Conservation (phyloP, 2,888 invertebrate species). For the Theodoxus fluviatilis region DNA sequence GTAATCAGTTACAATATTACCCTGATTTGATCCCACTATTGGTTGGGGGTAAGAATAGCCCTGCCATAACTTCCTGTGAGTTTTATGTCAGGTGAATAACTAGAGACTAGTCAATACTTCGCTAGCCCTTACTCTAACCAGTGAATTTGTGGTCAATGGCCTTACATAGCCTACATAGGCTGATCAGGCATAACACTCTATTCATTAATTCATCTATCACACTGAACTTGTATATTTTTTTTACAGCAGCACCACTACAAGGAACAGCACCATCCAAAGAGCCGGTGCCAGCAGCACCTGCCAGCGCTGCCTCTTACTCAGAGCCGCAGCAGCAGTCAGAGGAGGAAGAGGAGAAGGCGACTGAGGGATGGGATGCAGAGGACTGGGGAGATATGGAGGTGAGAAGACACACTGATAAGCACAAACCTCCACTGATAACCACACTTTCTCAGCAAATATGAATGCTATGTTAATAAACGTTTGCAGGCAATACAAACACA, state of each 20-base stretch:
- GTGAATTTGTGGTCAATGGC: no score
- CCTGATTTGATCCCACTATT: no score
- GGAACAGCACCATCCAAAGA: slow-evolving; percentile 10
- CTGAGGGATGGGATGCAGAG: slow-evolving; percentile 79
- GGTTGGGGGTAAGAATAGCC: no score
- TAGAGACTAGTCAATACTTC: no score
- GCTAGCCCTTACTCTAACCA: no score
- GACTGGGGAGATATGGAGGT: slow-evolving; percentile 92
- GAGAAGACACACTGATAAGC: slow-evolving; percentile 51
- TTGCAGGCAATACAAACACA: no score
- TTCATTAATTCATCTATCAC: neutral
- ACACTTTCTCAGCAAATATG: no score
- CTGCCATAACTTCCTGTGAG: no score
- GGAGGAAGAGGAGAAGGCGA: slow-evolving; percentile 37
- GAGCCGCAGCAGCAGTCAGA: slow-evolving; percentile 30
- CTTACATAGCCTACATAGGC: no score
- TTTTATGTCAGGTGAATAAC: no score
- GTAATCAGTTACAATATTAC: no score
- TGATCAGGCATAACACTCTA: neutral
- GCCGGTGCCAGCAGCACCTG: slow-evolving; percentile 15
- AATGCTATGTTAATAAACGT: no score
- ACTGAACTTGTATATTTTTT: neutral
- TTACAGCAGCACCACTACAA: neutral
- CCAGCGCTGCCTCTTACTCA: neutral
- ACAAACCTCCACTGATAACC: neutral